A percentile compares a stretch with the other conserved stretches of the same genome.
Evolutionary conservation across 64 coral and sea anemone species (phyloP).

Genomic region (Platygyra sinensis): DNA sequence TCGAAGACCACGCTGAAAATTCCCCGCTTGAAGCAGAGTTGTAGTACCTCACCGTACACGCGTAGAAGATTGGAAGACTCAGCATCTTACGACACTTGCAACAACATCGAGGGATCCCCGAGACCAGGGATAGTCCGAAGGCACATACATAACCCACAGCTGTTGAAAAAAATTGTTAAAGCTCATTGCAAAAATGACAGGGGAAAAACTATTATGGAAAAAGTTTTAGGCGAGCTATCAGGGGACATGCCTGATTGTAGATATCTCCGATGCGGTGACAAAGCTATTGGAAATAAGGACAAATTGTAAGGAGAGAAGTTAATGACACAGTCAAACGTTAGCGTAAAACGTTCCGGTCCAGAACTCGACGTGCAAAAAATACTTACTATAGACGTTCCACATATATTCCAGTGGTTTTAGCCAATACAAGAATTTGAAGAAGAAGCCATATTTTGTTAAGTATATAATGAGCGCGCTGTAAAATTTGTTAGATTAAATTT

Average conservation of each 20-base stretch:
- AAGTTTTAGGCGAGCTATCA: not conserved
- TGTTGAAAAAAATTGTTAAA: not conserved
- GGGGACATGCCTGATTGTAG: constrained; percentile 13
- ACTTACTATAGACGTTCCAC: too few relatives aligned
- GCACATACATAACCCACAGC: not conserved
- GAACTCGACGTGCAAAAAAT: too few relatives aligned
- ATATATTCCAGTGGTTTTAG: too few relatives aligned
- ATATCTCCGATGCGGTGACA: not conserved
- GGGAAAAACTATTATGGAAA: not conserved
- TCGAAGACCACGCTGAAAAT: not conserved
- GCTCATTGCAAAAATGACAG: not conserved
- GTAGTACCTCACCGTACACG: not conserved
- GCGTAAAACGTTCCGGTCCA: too few relatives aligned
- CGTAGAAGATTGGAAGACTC: not conserved
- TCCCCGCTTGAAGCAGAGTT: not conserved
- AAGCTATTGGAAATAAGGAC: not conserved
- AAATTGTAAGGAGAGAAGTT: too few relatives aligned
- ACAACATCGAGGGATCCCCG: not conserved
- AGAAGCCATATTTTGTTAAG: too few relatives aligned
- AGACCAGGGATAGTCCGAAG: not conserved
- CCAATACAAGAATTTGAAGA: too few relatives aligned
- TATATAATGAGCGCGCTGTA: too few relatives aligned
- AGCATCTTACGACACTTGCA: not conserved
- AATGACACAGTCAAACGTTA: too few relatives aligned
- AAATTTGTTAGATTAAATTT: too few relatives aligned